Conservation (phyloP, 1,140 invertebrate species). For the Periplaneta americana region DNA sequence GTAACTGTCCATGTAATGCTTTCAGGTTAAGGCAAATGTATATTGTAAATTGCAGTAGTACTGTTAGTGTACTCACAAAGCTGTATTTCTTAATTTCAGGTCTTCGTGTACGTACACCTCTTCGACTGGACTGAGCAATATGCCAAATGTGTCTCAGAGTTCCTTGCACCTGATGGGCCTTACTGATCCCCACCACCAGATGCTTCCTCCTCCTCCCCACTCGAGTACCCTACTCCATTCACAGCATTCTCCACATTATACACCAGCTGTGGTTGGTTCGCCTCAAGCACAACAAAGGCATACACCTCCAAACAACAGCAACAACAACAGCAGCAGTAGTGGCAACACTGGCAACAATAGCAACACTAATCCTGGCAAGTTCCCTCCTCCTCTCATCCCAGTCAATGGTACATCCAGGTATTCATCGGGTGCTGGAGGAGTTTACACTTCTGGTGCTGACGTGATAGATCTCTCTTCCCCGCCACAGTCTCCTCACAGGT, state of each 20-base stretch:
- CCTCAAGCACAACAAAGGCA: slow-evolving; percentile 38
- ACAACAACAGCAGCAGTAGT: slow-evolving; percentile 11
- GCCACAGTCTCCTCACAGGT: slow-evolving; percentile 28
- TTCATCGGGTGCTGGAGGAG: slow-evolving; percentile 14
- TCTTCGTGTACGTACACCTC: slow-evolving; percentile 20
- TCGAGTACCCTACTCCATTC: slow-evolving; percentile 38
- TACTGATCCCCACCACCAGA: slow-evolving; percentile 9
- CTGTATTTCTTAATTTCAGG: neutral
- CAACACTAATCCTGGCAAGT: slow-evolving; percentile 30
- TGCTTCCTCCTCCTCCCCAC: slow-evolving; percentile 32
- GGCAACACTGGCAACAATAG: slow-evolving; percentile 23
- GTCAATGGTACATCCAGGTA: slow-evolving; percentile 26
- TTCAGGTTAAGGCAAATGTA: neutral
- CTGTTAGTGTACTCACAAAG: neutral
- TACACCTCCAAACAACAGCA: slow-evolving; percentile 37
- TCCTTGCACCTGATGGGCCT: slow-evolving; percentile 13
- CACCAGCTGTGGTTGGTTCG: slow-evolving; percentile 40
- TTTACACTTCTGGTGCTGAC: slow-evolving; percentile 19
- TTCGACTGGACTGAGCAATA: slow-evolving; percentile 38
- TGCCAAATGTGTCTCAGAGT: slow-evolving; percentile 6
- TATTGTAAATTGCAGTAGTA: no score
- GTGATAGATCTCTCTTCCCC: slow-evolving; percentile 31
- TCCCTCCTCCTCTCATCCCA: slow-evolving; percentile 50
- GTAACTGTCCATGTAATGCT: no score
- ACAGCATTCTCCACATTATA: slow-evolving; percentile 38